Evolutionary conservation across 2,113 vertebrate species (phyloP).

Genomic region (Parotia lawesii): DNA sequence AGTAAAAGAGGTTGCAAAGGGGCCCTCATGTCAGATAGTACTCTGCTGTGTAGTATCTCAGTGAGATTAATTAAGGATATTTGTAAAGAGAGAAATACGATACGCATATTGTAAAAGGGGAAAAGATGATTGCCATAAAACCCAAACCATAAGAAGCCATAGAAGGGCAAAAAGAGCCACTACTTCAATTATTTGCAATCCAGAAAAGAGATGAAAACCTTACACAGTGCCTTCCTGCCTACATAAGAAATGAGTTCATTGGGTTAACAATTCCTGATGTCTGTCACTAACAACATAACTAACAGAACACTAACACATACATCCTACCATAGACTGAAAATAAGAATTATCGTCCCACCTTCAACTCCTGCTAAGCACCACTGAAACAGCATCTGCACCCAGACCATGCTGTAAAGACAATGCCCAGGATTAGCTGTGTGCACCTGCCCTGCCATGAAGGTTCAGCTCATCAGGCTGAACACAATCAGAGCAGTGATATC

Average conservation of each 20-base stretch:
- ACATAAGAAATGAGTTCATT: not conserved
- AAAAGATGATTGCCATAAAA: not conserved
- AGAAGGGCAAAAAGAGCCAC: not conserved
- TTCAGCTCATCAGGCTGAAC: not conserved
- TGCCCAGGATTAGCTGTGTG: not conserved
- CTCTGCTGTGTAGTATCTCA: not conserved
- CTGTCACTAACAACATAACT: not conserved
- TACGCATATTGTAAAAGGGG: not conserved
- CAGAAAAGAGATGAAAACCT: not conserved
- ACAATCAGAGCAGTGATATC: accelerated
- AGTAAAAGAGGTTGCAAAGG: not conserved
- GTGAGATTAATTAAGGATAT: not conserved
- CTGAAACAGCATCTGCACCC: not conserved
- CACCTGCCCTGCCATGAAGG: not conserved
- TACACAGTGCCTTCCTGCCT: not conserved
- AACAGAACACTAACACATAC: not conserved
- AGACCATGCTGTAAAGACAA: not conserved
- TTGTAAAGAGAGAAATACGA: not conserved
- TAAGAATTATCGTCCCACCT: not conserved
- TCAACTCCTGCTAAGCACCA: not conserved
- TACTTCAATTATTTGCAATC: not conserved
- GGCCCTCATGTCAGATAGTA: not conserved
- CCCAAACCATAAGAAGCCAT: not conserved
- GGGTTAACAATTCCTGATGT: not conserved
- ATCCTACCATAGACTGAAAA: not conserved